Base-by-base conservation (phyloP, 2,113 vertebrate species). In the Campylomormyrus numenius region DNA sequence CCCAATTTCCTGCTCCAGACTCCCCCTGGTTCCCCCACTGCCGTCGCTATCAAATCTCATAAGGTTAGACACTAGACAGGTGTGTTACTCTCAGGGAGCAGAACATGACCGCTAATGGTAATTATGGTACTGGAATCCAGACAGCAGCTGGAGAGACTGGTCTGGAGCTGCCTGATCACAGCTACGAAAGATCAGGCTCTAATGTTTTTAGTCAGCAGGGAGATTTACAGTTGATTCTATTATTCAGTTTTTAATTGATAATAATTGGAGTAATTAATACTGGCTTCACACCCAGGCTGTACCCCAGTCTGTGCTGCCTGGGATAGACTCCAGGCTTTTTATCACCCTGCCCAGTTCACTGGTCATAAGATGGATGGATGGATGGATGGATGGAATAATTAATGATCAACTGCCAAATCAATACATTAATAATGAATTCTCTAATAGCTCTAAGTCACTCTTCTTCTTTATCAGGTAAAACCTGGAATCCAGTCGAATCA, bases 1-100 rank as follows among this genome's bases (percentile, higher is more conserved):
- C 97, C 98, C 45, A 97, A 98, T 94, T 97, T 98, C 95, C 96
- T 96, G 50, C 92, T 56, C 1, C 88, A 35, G 1, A 45, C 31
- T 3, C 74, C 88, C 19, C 49, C 88, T 11, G 46, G 48, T 2
- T 49, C 42, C 10, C 42, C 88, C 8, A 4, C 58, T 49, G 48
- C 2, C 13, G 27, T 21, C 13, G 27, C 62, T 70, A 24, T 46
- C 62, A 89, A 27, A 74, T 66, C 62, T 50, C 88, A 80, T 50
- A 80, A 89, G 70, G 62, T 42, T 19, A 35, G 42, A 42, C 7
- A 21, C 6, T n/a, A 13, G 19, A 35, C 35, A 39, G 31, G 35
- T 9, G 52, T 39, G 70, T 35, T 35, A 35, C 70, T 74, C 70
- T 74, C 70, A 70, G 13, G 66, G 31, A 77, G 70, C 13, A 39